Percentiles rank a stretch among this genome's conserved stretches.
Conservation (phyloP, 2,113 vertebrate species). For the Oophaga pumilio region DNA sequence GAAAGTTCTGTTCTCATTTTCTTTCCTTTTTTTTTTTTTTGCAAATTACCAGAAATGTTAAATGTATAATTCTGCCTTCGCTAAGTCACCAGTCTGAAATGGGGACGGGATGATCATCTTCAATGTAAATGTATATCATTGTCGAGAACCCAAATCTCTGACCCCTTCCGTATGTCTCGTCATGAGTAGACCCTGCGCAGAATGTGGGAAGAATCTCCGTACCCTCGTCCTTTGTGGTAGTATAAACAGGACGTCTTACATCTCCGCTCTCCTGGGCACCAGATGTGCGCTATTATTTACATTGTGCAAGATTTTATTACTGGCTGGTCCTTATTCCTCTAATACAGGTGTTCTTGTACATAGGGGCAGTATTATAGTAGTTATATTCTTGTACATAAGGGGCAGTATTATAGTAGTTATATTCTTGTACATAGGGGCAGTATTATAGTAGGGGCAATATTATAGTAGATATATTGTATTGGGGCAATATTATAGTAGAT, state of each 20-base stretch:
- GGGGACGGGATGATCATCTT: background rate
- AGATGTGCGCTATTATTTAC: background rate
- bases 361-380: background rate
- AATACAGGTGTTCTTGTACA: background rate
- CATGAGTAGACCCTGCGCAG: background rate
- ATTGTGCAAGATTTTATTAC: background rate
- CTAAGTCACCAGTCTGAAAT: background rate
- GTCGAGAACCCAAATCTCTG: background rate
- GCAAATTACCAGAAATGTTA: slow-evolving; percentile 1
- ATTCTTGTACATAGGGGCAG: background rate
- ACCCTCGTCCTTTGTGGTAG: background rate
- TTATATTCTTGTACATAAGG: background rate
- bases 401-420: background rate
- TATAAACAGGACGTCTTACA: background rate
- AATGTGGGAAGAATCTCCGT: background rate
- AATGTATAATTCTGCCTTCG: slow-evolving; percentile 24
- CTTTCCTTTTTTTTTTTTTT: slow-evolving; percentile 9
- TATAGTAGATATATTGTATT: background rate
- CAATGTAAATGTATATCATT: background rate
- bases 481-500: background rate
- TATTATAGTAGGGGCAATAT: background rate
- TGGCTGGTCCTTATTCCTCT: background rate
- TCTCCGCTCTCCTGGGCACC: background rate
- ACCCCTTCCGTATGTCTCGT: background rate
- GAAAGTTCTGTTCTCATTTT: slow-evolving; percentile 16